phyloP scores from a whole-genome alignment of 2,797 vertebrate genomes.

The Poeciliopsis infans region DNA sequence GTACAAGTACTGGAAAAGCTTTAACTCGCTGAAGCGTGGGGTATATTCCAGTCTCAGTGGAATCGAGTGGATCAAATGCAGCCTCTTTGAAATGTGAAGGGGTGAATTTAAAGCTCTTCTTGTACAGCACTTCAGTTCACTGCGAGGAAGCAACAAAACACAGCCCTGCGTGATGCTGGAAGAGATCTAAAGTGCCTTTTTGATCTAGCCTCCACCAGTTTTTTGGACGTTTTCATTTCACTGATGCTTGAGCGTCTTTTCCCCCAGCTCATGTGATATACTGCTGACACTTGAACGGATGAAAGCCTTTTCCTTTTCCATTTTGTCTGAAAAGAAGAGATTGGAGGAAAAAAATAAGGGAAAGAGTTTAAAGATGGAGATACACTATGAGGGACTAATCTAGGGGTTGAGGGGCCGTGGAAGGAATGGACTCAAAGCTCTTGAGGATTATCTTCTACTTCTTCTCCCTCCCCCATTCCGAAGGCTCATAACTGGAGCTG shows the following conservation, averaged over 20 bases:
- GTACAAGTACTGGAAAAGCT: conserved; percentile 40
- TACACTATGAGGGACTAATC: conserved; percentile 41
- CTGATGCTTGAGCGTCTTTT: neutral
- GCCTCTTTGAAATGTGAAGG: conserved; percentile 59
- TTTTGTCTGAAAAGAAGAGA: conserved; percentile 56
- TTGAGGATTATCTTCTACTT: conserved; percentile 68
- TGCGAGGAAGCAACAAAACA: conserved; percentile 12
- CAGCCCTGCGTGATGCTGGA: neutral
- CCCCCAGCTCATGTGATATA: neutral
- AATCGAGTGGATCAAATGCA: conserved; percentile 56
- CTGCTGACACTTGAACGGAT: conserved; percentile 50
- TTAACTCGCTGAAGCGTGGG: conserved; percentile 37
- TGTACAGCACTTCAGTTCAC: conserved; percentile 20
- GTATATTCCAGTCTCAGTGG: conserved; percentile 43
- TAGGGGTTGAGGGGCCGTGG: conserved; percentile 3
- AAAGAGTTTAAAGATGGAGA: conserved; percentile 9
- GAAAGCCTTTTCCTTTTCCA: conserved; percentile 36
- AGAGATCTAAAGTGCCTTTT: conserved; percentile 11
- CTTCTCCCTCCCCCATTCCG: conserved; percentile 34
- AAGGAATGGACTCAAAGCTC: conserved; percentile 53
- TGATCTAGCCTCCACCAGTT: neutral
- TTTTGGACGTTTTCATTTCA: conserved; percentile 5
- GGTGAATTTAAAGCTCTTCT: conserved; percentile 39
- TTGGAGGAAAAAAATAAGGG: conserved; percentile 21
- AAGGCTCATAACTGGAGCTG: conserved; percentile 67